Evolutionary conservation across 2,797 vertebrate genomes (phyloP).

Genomic region (Cyprinella venusta): DNA sequence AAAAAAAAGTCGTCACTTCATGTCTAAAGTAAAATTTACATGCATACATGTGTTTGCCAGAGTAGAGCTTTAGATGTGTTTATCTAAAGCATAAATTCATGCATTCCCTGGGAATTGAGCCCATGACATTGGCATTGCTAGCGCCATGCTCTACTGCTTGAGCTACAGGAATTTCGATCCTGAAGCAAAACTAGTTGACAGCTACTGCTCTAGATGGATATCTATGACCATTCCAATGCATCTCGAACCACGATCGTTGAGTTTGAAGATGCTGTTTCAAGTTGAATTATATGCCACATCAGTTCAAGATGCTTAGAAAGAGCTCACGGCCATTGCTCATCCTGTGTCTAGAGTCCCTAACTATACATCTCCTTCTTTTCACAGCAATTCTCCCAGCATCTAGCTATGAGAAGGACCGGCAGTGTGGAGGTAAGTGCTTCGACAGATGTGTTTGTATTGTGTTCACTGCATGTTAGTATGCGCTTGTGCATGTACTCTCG

Average conservation of each 20-base stretch:
- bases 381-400: slow-evolving; percentile 96
- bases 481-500: slow-evolving; percentile 25
- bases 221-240: background rate
- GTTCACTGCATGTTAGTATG: slow-evolving; percentile 54
- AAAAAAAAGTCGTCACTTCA: background rate
- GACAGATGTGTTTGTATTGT: slow-evolving; percentile 56
- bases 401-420: slow-evolving; percentile 89
- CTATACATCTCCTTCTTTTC: slow-evolving; percentile 64
- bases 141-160: background rate
- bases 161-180: background rate
- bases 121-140: background rate
- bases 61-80: background rate
- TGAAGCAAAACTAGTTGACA: slow-evolving; percentile 11
- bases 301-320: background rate
- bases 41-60: background rate
- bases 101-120: background rate
- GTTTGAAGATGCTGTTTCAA: slow-evolving; percentile 4
- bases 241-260: background rate
- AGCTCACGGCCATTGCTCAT: background rate
- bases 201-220: slow-evolving; percentile 5
- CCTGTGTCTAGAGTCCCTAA: slow-evolving; percentile 3
- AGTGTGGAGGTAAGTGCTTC: slow-evolving; percentile 90
- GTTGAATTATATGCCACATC: slow-evolving; percentile 2
- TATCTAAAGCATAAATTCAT: slow-evolving; percentile 4
- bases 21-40: background rate